Conservation (phyloP, 2,113 vertebrate genomes). For the Agapornis roseicollis region DNA sequence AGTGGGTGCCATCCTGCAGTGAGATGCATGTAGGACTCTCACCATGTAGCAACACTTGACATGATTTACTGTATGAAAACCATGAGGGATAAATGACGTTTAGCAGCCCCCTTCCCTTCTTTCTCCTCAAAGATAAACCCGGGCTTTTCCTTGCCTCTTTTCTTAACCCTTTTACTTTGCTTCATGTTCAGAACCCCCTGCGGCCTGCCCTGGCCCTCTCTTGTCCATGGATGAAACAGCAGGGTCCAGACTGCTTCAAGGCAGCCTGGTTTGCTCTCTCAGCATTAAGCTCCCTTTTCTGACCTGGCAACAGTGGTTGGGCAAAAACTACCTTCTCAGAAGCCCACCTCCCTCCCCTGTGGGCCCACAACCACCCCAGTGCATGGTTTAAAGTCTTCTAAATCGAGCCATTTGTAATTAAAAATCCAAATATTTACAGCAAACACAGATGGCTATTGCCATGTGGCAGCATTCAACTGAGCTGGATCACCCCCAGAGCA, state of each 20-base stretch:
- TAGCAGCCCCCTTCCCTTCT: neutral
- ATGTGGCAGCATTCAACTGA: constrained; percentile 52
- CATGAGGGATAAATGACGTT: neutral
- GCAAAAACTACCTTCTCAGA: neutral
- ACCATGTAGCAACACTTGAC: neutral
- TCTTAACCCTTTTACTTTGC: neutral
- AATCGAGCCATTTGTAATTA: constrained; percentile 52
- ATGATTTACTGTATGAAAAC: neutral
- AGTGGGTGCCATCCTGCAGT: neutral
- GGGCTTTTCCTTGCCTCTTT: neutral
- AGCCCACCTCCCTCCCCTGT: neutral
- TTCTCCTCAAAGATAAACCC: neutral
- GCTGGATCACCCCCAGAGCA: constrained; percentile 56
- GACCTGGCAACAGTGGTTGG: neutral
- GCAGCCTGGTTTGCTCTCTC: neutral
- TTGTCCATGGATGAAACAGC: neutral
- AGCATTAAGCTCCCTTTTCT: neutral
- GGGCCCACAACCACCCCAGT: neutral
- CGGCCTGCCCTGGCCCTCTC: neutral
- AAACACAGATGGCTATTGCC: constrained; percentile 66
- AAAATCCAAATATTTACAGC: constrained; percentile 66
- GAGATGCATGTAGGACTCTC: neutral
- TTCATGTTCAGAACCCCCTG: neutral
- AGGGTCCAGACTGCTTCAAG: neutral
- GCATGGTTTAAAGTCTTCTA: neutral